Conservation (phyloP, 2,797 vertebrate genomes). For the Pogoniulus pusillus region DNA sequence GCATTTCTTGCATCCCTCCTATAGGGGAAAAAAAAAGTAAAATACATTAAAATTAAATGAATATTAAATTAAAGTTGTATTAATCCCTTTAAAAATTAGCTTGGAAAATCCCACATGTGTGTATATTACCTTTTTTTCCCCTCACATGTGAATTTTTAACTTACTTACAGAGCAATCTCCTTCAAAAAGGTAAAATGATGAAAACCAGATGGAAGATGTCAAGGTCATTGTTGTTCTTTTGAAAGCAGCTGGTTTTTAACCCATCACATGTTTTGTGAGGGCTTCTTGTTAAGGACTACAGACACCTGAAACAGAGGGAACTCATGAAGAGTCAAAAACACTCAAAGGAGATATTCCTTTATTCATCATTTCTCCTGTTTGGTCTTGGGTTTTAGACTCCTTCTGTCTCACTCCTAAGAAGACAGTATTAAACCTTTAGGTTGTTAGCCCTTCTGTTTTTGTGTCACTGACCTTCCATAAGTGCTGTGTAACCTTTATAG, state of each 20-base stretch:
- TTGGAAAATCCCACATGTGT: accelerated
- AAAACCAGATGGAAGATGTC: background rate
- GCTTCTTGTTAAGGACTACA: background rate
- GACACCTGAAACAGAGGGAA: background rate
- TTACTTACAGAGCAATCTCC: background rate
- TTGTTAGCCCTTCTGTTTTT: background rate
- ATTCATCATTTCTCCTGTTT: background rate
- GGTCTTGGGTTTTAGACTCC: background rate
- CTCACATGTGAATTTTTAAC: background rate
- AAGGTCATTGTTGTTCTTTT: background rate
- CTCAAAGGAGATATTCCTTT: background rate
- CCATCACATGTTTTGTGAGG: background rate
- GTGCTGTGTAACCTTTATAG: background rate
- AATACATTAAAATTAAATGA: background rate
- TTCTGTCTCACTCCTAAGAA: background rate
- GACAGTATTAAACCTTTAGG: background rate
- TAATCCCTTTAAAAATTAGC: background rate
- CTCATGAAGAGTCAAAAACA: background rate
- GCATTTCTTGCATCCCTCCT: background rate
- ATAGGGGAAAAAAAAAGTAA: accelerated
- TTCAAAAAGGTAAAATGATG: background rate
- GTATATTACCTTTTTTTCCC: background rate
- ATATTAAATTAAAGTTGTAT: background rate
- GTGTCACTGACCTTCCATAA: background rate
- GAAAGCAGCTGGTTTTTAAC: background rate